Conservation (phyloP, 2,113 vertebrate genomes). For the Pterocles gutturalis region DNA sequence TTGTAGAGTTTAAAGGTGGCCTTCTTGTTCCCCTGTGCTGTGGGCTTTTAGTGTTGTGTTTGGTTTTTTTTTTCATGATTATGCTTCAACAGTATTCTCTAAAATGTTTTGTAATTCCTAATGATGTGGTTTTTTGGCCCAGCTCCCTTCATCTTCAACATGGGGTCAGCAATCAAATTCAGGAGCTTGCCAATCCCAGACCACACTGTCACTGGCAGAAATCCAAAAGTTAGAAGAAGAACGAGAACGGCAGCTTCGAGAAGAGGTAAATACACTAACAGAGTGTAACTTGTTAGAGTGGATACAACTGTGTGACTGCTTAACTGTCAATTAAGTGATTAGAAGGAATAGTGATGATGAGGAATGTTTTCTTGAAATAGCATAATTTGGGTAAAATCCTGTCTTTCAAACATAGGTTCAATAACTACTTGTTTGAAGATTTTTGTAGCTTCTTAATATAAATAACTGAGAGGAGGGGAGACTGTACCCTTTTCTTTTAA, state of each 20-base stretch:
- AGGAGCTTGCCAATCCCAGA: conserved; percentile 84
- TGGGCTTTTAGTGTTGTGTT: background rate
- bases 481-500: background rate
- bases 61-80: background rate
- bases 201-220: conserved; percentile 91
- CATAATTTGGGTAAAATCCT: background rate
- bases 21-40: background rate
- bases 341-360: background rate
- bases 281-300: background rate
- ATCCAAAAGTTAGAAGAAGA: conserved; percentile 98
- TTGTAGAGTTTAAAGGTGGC: background rate
- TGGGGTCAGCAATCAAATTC: conserved; percentile 95
- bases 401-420: background rate
- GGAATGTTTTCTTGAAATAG: background rate
- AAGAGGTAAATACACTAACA: conserved; percentile 81
- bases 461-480: background rate
- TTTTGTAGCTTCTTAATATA: background rate
- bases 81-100: background rate
- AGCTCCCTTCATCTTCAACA: conserved; percentile 98
- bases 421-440: background rate
- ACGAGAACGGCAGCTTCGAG: conserved; percentile 87
- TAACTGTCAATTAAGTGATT: background rate
- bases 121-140: background rate
- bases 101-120: background rate
- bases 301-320: background rate